Base-by-base conservation (phyloP, 1,140 invertebrate species). In the Pachypeltis micranthus region DNA sequence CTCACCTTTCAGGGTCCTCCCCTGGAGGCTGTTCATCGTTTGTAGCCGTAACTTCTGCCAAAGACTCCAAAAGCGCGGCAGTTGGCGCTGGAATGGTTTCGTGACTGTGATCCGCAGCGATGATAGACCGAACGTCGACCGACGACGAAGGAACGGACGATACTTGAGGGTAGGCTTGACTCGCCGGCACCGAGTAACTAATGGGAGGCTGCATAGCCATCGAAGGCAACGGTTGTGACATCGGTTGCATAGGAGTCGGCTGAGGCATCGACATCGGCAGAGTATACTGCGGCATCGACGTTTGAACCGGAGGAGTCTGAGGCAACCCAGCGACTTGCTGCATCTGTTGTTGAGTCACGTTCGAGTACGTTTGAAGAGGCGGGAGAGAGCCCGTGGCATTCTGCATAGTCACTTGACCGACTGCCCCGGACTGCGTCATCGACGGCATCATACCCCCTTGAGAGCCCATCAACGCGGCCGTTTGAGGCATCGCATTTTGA, bases 1-100 rank as follows among this genome's bases (percentile, higher is more conserved):
- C 78, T 76, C 59, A 85, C 83, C 82, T 84, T 81, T 83, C 82
- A 75, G 81, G 81, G 71, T 81, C 79, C 70, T 84, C 83, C 59
- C 77, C 76, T 61, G 76, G 70, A 26, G 77, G 77, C 25, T 73
- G 71, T 59, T 77, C 75, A 51, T 78, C 76, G n/a, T 63, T 69
- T 31, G 70, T 67, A 57, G 76, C 74, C 27, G 74, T 76, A 19
- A 76, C 76, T 68, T 77, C 76, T 1, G 72, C 71, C 3, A 78
- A 72, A 27, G 75, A 77, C 60, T 78, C 77, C 2, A 77, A 68
- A 0, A 78, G 73, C 7, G 73, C 72, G 1, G 71, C 68, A 27
- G 76, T 73, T 16, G 73, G 70, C 0, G 72, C 70, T 23, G 54
- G 54, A 56, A 56, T 56, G 26, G 47, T 10, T 54, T 19, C 54